Percentiles rank a stretch among this genome's conserved stretches.
Evolutionary conservation across 2,113 vertebrate genomes (phyloP).

Genomic region (Hassar affinis): DNA sequence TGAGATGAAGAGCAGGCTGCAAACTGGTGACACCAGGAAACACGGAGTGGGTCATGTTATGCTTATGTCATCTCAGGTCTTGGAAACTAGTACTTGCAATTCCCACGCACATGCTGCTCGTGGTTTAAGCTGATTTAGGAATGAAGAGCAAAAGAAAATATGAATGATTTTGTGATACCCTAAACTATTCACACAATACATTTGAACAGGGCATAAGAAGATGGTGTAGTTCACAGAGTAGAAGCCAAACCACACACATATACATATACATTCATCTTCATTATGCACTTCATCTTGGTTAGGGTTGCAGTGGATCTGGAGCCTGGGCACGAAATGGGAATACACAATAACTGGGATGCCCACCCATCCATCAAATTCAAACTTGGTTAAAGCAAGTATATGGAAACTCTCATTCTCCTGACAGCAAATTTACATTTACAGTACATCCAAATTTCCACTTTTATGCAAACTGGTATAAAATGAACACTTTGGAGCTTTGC

Average conservation of each 20-base stretch:
- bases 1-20: constrained; percentile 35
- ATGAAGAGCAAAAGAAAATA: neutral
- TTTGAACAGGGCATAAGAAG: neutral
- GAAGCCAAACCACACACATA: neutral
- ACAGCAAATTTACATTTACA: neutral
- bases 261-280: neutral
- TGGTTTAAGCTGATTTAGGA: neutral
- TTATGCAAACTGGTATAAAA: neutral
- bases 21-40: constrained; percentile 38
- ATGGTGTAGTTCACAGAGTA: neutral
- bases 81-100: neutral
- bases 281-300: neutral
- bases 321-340: neutral
- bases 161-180: neutral
- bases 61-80: neutral
- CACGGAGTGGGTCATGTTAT: constrained; percentile 17
- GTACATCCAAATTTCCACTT: neutral
- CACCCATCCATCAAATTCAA: neutral
- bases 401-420: neutral
- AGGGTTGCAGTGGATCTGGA: neutral
- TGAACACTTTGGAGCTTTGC: neutral
- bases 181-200: neutral
- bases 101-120: constrained; percentile 9
- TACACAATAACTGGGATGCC: neutral
- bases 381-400: neutral